Conservation (phyloP, 2,888 invertebrate species). For the Litoditis marina region DNA sequence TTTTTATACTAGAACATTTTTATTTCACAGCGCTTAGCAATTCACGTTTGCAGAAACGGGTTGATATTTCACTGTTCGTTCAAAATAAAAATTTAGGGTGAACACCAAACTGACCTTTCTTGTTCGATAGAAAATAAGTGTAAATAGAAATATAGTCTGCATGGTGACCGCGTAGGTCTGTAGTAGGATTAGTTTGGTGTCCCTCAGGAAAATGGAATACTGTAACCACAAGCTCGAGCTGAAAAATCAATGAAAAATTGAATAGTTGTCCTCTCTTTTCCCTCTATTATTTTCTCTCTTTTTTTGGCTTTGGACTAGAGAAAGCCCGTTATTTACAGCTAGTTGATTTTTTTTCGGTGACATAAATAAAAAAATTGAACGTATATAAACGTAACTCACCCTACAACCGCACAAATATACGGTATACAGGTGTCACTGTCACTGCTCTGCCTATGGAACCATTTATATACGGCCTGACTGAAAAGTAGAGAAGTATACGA, state of each 20-base stretch:
- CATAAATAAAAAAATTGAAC: neutral
- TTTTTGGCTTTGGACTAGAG: neutral
- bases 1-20: too few relatives aligned
- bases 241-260: too few relatives aligned
- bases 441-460: constrained; percentile 52
- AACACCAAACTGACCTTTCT: constrained; percentile 39
- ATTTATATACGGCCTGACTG: constrained; percentile 60
- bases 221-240: constrained; percentile 57
- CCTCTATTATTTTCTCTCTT: too few relatives aligned
- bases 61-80: too few relatives aligned
- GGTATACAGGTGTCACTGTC: constrained; percentile 57
- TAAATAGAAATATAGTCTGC: constrained; percentile 54
- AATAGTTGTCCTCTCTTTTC: too few relatives aligned
- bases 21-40: too few relatives aligned
- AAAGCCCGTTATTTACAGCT: neutral
- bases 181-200: constrained; percentile 53
- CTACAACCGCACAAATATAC: constrained; percentile 54
- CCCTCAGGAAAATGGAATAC: constrained; percentile 57
- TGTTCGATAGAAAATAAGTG: constrained; percentile 51
- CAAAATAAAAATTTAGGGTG: too few relatives aligned
- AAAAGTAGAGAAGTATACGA: constrained; percentile 23
- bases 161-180: constrained; percentile 53
- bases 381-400: constrained; percentile 23
- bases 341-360: neutral
- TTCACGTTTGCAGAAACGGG: too few relatives aligned